Evolutionary conservation across 2,888 invertebrate species (phyloP), one percentile per base, ranked within the genome.

Genomic region (Trissolcus japonicus): DNA sequence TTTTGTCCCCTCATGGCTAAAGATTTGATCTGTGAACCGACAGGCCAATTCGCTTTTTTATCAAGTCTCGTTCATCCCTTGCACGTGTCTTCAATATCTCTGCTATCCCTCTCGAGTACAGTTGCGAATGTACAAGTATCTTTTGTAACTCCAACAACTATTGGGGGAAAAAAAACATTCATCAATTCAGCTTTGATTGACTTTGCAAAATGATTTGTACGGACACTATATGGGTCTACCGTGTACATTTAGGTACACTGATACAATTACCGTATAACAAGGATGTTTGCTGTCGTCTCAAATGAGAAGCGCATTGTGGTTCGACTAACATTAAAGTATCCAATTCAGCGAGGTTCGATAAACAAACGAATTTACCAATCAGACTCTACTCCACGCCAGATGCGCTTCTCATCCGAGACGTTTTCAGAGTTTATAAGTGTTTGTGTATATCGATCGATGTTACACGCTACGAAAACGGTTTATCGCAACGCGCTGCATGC

Each of bases 401-500:
- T 25, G 46, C 67, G 29, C 16, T 69, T 60, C 65, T 65, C 51
- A 51, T 76, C 54, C 59, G 55, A 53, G 69, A 68, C 57, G 61
- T 46, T 46, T 76, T 65, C 66, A 69, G 57, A 76, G 76, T 71
- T 66, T 69, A 76, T 66, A 69, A 66, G 50, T 71, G 66, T 76
- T 71, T 66, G 55, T 66, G 65, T 50, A 71, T 51, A 61, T n/a
- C 21, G 41, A 61, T 76, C 48, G 40, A 71, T 66, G 76, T 76
- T 76, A 76, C 66, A 61, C 48, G 60, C 61, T 66, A 57, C 29
- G 60, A 50, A 41, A 19, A 60, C 59, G 60, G 51, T 67, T 71
- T 57, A 67, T 29, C 14, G 48, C 53, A 65, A 69, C 19, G 54
- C 55, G 60, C 35, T 69, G 76, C 76, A 71, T 76, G 76, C 76